Evolutionary conservation across 2,888 invertebrate genomes (phyloP).

Genomic region (Amphipoea oculea): DNA sequence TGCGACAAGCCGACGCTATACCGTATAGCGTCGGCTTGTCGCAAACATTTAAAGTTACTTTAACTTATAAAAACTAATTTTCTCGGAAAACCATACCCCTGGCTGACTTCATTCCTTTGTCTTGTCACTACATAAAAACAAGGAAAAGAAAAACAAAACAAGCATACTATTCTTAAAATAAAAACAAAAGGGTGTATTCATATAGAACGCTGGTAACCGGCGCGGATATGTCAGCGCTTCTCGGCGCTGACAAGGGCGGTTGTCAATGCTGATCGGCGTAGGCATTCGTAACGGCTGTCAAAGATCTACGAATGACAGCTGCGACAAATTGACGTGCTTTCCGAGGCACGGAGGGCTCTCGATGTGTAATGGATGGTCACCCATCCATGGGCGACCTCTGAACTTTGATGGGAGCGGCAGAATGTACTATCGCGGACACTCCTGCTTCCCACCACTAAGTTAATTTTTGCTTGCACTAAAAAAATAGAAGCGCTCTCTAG

Average conservation of each 20-base stretch:
- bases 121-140: background rate
- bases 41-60: conserved; percentile 5
- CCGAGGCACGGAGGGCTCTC: too few relatives aligned
- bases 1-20: too few relatives aligned
- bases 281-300: background rate
- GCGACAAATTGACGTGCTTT: background rate
- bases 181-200: background rate
- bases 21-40: background rate
- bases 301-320: background rate
- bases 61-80: conserved; percentile 1
- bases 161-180: conserved; percentile 17
- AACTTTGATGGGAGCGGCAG: too few relatives aligned
- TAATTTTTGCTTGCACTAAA: too few relatives aligned
- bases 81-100: background rate
- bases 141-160: conserved; percentile 21
- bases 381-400: too few relatives aligned
- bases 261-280: background rate
- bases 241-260: background rate
- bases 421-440: too few relatives aligned
- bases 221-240: background rate
- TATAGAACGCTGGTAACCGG: background rate
- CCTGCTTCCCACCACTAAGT: too few relatives aligned
- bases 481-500: too few relatives aligned
- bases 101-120: background rate
- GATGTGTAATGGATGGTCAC: too few relatives aligned